Base-by-base conservation (phyloP, 2,888 invertebrate genomes). In the Lordiphosa fenestrarum region DNA sequence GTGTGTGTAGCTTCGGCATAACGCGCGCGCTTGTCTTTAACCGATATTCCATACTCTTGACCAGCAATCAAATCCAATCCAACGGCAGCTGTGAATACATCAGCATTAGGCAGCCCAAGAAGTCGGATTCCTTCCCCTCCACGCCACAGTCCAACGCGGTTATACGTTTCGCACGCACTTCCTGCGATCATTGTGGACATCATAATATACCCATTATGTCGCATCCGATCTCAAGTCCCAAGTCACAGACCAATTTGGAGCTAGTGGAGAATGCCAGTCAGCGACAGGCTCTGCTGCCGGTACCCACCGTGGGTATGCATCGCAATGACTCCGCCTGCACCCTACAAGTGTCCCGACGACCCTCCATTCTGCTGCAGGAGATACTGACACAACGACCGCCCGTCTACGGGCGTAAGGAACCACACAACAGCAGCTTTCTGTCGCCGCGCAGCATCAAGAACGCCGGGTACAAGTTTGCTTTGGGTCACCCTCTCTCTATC, bases 311-410 rank as follows among this genome's bases (percentile, higher is more conserved):
- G 36, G 73, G 65, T 21, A 76, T 87, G 48, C 84, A 82, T 19
- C 85, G 84, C 2, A 80, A 86, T 41, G 88, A 88, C 51, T 88
- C 89, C 0, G 84, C 80, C 25, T 86, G 83, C 42, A 88, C 88
- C 13, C 65, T 89, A 33, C 88, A 88, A 51, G 75, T 89, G 7
- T 88, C 89, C n/a, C 80, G 90, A 10, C 73, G 90, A 6, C 90
- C 90, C 2, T 90, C 90, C 0, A 74, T 88, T 35, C 69, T 90
- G 9, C 65, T 90, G 19, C 90, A 90, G 60, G 90, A 90, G 59
- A 88, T 90, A 40, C 64, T 90, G 35, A 87, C 88, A 4, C 71
- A 93, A 81, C 90, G 93, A 40, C 92, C 93, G 0, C 93, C 93
- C 1, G 92, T 93, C 44, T 91, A 93, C 65, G 92, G 93, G n/a